Percentiles rank a stretch among this genome's conserved stretches.
These are phyloP conservation scores for Tichodroma muraria DNA, from an alignment of 2,113 vertebrate genomes.

Conservation along the genomic window DNA sequence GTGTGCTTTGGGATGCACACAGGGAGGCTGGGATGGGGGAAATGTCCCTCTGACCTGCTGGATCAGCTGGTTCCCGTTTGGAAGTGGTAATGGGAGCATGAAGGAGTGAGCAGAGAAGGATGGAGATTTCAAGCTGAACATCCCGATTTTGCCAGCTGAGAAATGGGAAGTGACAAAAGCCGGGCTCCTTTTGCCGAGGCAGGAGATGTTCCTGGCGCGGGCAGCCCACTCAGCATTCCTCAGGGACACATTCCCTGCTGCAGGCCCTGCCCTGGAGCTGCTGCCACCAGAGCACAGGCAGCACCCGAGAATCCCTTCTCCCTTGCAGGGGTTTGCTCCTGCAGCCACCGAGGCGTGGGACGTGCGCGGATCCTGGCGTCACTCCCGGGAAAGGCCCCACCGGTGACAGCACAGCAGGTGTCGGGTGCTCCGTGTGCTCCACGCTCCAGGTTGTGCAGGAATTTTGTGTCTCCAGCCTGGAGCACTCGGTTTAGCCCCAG, in stretches of 20 bases:
- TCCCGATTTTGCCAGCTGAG: background rate
- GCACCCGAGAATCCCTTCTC: background rate
- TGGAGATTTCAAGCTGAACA: background rate
- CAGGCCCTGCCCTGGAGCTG: background rate
- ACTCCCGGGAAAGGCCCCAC: background rate
- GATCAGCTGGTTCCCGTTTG: background rate
- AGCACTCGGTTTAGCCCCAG: background rate
- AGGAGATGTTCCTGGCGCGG: background rate
- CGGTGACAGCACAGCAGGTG: background rate
- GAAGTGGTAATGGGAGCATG: background rate
- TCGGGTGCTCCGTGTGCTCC: background rate
- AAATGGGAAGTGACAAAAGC: constrained; percentile 14
- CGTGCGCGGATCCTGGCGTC: rapidly evolving
- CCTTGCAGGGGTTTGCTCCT: background rate
- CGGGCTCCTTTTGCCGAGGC: background rate
- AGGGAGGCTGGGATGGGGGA: background rate
- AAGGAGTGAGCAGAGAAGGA: background rate
- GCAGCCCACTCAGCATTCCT: background rate
- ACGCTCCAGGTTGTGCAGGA: background rate
- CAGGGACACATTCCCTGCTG: background rate
- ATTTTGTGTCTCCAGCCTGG: background rate
- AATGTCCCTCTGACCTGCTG: background rate
- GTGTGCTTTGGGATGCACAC: background rate
- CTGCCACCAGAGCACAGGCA: background rate
- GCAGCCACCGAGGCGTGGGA: background rate